Conservation (phyloP, 2,113 vertebrate genomes). For the Microtus richardsoni region DNA sequence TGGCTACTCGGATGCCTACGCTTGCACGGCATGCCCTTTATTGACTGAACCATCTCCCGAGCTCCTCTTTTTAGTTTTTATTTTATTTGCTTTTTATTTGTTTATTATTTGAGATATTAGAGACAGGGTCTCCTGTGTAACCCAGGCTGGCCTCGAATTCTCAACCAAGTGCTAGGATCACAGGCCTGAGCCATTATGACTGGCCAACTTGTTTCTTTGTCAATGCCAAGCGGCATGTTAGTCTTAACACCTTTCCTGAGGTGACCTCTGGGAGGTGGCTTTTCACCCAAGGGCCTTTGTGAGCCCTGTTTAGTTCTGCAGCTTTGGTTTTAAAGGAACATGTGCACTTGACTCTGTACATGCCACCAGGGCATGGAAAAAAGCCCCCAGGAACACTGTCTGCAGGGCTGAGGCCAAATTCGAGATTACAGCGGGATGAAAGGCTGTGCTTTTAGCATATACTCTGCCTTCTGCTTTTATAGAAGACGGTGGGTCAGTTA, state of each 20-base stretch:
- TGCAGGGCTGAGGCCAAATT: not conserved
- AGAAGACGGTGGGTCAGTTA: not conserved
- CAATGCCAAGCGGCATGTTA: not conserved
- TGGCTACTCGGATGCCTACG: not conserved
- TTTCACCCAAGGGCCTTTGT: not conserved
- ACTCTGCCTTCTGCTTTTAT: not conserved
- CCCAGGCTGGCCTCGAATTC: not conserved
- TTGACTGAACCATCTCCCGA: not conserved
- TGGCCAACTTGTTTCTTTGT: not conserved
- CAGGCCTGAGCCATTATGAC: not conserved
- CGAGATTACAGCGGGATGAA: fast-evolving
- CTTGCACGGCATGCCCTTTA: not conserved
- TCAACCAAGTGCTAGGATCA: not conserved
- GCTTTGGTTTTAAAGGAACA: not conserved
- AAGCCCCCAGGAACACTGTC: not conserved
- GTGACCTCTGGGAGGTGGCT: not conserved
- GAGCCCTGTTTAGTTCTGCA: not conserved
- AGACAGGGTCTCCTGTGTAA: not conserved
- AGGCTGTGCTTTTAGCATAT: not conserved
- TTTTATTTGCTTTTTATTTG: not conserved
- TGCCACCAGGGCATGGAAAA: too few species aligned
- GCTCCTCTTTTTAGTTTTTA: not conserved
- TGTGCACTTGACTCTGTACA: not conserved
- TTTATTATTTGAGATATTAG: not conserved
- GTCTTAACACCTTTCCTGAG: not conserved